Conservation (phyloP, 2,113 vertebrate genomes). For the Mustelus asterias region DNA sequence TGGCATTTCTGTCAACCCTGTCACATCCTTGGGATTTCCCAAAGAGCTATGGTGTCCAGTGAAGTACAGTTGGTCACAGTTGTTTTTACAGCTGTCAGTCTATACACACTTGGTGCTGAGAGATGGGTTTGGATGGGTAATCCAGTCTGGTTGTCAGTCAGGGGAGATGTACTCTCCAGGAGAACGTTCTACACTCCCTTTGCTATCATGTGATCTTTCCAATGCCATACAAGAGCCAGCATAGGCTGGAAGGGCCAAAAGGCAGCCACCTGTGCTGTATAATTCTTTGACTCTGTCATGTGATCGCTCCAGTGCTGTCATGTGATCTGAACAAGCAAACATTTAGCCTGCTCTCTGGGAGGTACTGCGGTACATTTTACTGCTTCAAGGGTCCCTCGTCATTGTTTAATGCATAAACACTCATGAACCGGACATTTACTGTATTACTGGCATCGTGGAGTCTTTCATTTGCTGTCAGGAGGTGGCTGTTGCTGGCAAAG, state of each 20-base stretch:
- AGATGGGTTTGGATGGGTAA: neutral
- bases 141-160: neutral
- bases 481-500: neutral
- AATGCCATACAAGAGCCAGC: neutral
- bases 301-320: neutral
- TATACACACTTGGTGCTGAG: neutral
- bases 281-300: neutral
- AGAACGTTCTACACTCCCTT: neutral
- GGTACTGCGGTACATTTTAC: neutral
- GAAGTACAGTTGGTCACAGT: neutral
- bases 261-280: neutral
- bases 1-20: too few species aligned
- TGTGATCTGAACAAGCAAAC: neutral
- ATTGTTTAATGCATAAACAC: neutral
- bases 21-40: neutral
- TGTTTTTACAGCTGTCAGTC: neutral
- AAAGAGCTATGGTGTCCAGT: neutral
- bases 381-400: neutral
- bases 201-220: neutral
- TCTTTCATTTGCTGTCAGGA: neutral
- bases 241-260: neutral
- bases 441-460: neutral
- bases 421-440: neutral
- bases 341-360: neutral
- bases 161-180: neutral